Conservation (phyloP, 2,797 vertebrate genomes). For the Taeniopygia guttata region DNA sequence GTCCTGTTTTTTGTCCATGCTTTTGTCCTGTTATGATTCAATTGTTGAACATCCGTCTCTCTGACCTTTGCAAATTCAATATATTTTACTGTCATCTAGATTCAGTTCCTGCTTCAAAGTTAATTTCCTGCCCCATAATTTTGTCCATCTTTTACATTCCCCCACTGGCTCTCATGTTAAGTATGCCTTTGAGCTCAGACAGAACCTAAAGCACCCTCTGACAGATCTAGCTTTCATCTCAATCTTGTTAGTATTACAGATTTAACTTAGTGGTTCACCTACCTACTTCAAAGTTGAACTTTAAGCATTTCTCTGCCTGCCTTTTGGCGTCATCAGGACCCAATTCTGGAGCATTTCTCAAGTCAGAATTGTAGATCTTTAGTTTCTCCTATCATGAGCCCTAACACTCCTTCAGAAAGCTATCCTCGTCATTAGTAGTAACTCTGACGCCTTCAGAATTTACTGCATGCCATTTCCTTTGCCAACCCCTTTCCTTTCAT, state of each 20-base stretch:
- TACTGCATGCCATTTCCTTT: neutral
- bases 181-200: neutral
- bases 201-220: neutral
- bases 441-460: neutral
- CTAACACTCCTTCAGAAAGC: neutral
- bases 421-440: neutral
- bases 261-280: neutral
- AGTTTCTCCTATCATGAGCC: neutral
- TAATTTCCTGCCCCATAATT: slow-evolving; percentile 8
- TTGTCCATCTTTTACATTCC: neutral
- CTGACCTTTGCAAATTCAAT: slow-evolving; percentile 42
- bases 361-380: neutral
- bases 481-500: neutral
- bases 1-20: neutral
- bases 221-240: neutral
- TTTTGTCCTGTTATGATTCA: neutral
- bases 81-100: slow-evolving; percentile 1
- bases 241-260: neutral
- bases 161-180: neutral
- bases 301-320: neutral
- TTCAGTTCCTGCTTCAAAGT: neutral
- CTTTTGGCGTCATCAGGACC: neutral
- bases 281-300: neutral
- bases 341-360: neutral
- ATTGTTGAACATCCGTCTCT: neutral